Conservation (phyloP, 2,797 vertebrate species). For the Antennarius maculatus region DNA sequence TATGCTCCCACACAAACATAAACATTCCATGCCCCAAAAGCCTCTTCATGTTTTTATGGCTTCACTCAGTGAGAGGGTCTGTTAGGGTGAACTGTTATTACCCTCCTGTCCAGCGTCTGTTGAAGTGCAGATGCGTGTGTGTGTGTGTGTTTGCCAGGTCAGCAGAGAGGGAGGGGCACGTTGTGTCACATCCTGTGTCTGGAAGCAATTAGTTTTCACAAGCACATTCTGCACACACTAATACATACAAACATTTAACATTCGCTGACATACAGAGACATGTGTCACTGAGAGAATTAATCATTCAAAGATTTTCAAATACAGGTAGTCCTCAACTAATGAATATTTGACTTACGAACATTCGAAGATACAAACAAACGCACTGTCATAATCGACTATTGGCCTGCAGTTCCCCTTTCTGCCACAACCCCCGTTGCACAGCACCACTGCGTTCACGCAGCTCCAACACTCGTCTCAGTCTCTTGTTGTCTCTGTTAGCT, state of each 20-base stretch:
- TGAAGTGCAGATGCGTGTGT: constrained; percentile 4
- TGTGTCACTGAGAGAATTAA: constrained; percentile 1
- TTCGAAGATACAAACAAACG: too few species aligned
- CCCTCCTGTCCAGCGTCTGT: constrained; percentile 52
- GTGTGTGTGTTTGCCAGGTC: constrained; percentile 60
- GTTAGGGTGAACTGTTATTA: constrained; percentile 61
- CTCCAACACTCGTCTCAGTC: too few species aligned
- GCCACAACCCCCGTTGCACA: too few species aligned
- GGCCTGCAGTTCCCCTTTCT: too few species aligned
- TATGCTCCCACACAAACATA: constrained; percentile 11
- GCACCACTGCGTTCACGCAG: too few species aligned
- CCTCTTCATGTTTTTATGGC: constrained; percentile 67
- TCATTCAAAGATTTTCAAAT: constrained; percentile 19
- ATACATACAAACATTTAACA: constrained; percentile 18
- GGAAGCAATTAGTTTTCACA: constrained; percentile 80
- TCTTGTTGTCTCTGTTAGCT: too few species aligned
- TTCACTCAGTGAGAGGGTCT: constrained; percentile 58
- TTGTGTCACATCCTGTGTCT: constrained; percentile 76
- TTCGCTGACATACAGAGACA: constrained; percentile 10
- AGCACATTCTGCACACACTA: constrained; percentile 61
- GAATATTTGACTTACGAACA: too few species aligned
- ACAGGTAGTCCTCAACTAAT: too few species aligned
- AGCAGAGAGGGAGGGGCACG: constrained; percentile 71
- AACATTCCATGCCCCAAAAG: constrained; percentile 51
- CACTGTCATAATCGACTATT: too few species aligned